Conservation (phyloP, 2,888 invertebrate genomes). For the Aspidiotus destructor region DNA sequence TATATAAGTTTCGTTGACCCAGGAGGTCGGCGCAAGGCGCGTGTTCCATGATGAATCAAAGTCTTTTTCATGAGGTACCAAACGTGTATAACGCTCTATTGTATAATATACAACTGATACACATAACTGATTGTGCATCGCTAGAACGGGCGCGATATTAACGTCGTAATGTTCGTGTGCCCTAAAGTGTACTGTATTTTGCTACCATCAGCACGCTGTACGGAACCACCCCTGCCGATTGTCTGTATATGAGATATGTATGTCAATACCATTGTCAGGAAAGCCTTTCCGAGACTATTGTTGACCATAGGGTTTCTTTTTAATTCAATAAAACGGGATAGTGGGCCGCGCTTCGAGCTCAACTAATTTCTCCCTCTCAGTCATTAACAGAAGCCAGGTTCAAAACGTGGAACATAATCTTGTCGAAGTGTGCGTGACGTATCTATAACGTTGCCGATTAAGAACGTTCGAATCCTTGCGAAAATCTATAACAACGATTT, state of each 20-base stretch:
- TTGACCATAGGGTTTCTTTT: slow-evolving; percentile 4
- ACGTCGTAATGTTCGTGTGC: not conserved
- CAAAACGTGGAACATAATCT: not conserved
- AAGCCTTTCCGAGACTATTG: slow-evolving; percentile 2
- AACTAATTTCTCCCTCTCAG: slow-evolving; percentile 4
- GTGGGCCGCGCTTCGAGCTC: not conserved
- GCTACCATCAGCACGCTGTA: slow-evolving; percentile 2
- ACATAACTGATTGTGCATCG: not conserved
- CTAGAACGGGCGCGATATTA: not conserved
- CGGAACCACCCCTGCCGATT: not conserved
- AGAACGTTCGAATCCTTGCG: not conserved
- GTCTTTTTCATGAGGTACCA: not conserved
- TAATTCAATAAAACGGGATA: not conserved
- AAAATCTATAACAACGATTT: not conserved
- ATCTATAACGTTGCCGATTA: not conserved
- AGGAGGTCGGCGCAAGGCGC: not conserved
- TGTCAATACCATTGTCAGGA: slow-evolving; percentile 1
- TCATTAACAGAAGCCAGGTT: slow-evolving; percentile 1
- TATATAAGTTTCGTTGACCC: not conserved
- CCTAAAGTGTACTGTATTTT: not conserved
- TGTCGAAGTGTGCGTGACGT: not conserved
- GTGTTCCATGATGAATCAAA: slow-evolving; percentile 4
- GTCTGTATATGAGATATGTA: not conserved
- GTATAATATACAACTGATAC: not conserved
- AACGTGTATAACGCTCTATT: not conserved